Conservation (phyloP, 2,113 vertebrate species). For the Lophura nycthemera region DNA sequence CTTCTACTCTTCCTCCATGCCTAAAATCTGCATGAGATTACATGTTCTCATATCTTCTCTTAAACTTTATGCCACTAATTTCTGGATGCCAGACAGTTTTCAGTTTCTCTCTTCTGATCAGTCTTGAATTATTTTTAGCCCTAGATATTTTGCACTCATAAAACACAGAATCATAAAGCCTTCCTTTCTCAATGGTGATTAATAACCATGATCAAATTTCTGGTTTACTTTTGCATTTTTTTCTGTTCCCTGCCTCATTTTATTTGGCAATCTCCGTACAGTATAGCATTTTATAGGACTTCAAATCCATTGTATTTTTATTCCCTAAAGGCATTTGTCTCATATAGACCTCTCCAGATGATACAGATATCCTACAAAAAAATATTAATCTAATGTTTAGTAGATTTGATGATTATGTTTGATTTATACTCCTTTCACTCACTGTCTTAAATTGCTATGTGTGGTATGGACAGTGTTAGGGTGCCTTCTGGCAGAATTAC, state of each 20-base stretch:
- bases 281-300: not conserved
- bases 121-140: not conserved
- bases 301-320: not conserved
- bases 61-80: not conserved
- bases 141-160: not conserved
- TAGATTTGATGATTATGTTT: conserved; percentile 17
- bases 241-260: not conserved
- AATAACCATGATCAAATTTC: not conserved
- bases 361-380: not conserved
- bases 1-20: not conserved
- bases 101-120: not conserved
- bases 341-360: not conserved
- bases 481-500: not conserved
- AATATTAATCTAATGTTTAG: conserved; percentile 26
- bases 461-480: not conserved
- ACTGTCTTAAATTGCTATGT: not conserved
- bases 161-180: not conserved
- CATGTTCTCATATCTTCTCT: not conserved
- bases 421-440: not conserved
- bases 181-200: not conserved
- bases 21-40: not conserved
- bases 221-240: not conserved
- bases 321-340: not conserved
- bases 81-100: not conserved
- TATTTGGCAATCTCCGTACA: not conserved